Conservation (phyloP, 64 coral and sea anemone species). For the Stichodactyla mertensii region DNA sequence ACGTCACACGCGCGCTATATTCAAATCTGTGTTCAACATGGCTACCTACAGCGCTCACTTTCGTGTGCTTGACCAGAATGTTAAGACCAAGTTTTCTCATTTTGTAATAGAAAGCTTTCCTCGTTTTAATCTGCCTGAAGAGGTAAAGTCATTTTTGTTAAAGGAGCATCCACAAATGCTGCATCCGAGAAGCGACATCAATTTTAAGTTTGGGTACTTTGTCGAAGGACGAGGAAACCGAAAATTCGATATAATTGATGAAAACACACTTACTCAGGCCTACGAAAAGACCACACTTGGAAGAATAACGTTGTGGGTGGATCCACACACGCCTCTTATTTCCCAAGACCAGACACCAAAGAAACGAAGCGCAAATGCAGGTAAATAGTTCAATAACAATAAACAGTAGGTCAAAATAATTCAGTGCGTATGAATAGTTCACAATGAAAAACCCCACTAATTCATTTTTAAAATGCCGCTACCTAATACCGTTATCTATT, state of each 20-base stretch:
- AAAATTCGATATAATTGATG: slow-evolving; percentile 41
- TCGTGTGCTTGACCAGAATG: background rate
- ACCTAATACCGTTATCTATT: no score
- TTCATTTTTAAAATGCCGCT: no score
- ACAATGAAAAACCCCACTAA: no score
- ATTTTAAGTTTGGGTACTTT: slow-evolving; percentile 19
- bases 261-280: slow-evolving; percentile 16
- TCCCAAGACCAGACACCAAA: no score
- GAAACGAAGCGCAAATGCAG: no score
- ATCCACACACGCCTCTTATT: slow-evolving; percentile 12
- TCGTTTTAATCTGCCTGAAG: slow-evolving; percentile 15
- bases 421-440: no score
- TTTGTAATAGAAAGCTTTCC: slow-evolving; percentile 16
- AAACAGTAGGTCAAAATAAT: no score
- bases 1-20: no score
- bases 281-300: background rate
- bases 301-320: slow-evolving; percentile 20
- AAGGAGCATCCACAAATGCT: slow-evolving; percentile 2
- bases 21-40: background rate
- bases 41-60: background rate
- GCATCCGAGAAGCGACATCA: slow-evolving; percentile 12
- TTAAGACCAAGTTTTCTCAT: slow-evolving; percentile 26
- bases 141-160: slow-evolving; percentile 26
- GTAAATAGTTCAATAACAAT: no score
- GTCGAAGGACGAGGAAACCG: slow-evolving; percentile 29